Base-by-base conservation (phyloP, 2,113 vertebrate species). In the Panurus biarmicus region DNA sequence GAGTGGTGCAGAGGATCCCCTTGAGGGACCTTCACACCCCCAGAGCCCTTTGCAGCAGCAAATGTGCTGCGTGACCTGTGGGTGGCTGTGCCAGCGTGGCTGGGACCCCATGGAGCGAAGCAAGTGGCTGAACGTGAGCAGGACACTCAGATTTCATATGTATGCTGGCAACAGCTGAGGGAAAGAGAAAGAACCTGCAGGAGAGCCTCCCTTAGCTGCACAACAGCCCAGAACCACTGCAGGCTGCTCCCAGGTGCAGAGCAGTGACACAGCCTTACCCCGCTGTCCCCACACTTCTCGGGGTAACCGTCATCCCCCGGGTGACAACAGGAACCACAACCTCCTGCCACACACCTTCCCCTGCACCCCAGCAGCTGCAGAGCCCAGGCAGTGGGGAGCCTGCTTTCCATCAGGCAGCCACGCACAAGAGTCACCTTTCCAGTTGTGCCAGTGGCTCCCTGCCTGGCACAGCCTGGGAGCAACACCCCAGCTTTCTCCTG, bases 101-200 rank as follows among this genome's bases (percentile, higher is more conserved):
- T 7, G 0, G 5, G 79, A 84, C 69, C 48, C 73, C 2, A 1
- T 0, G 2, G 60, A 47, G 70, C 0, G 0, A 31, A 85, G 10
- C 60, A 19, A 91, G 58, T 0, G 36, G 51, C 57, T 4, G 13
- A 69, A 81, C 3, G 1, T 4, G 45, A 87, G 60, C 60, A 10
- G 66, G 60, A 80, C 70, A 9, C 61, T 64, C 20, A 3, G 58
- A 42, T 57, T 75, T 76, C 93, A 57, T 1, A 2, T 10, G 28
- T 72, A 89, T 65, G 67, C 65, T 53, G 80, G 45, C 40, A 75
- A 66, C 38, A 48, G 60, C 60, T 50, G 57, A 80, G 16, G 47
- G 67, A 70, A 74, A n/a, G 60, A 87, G 70, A 35, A 48, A 45
- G 6, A 67, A 22, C 45, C 66, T 11, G 0, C 8, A 53, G 77